Base-by-base conservation (phyloP, 2,113 vertebrate genomes). In the Globicephala melas region DNA sequence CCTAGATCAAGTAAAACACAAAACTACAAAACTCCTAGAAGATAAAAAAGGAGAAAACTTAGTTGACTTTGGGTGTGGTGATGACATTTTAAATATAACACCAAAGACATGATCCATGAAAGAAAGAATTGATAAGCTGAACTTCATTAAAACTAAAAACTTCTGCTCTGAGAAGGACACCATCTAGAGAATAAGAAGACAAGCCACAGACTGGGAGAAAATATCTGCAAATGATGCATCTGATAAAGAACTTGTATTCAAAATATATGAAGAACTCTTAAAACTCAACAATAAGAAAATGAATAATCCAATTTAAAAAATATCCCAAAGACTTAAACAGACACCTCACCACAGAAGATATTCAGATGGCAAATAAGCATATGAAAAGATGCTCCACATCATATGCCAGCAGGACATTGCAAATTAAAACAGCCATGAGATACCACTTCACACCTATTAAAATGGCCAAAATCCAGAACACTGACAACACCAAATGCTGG, bases 201-300 rank as follows among this genome's bases (percentile, higher is more conserved):
- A 94, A 81, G 36, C 38, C 81, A 79, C 12, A 67, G 58, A 70
- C 17, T 33, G 2, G 44, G 26, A 73, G 31, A 95, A 96, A 93
- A 79, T 41, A 85, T 31, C 68, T 85, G 70, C 8, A 80, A 84
- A 84, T 81, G 36, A 81, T 6, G 55, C 31, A 60, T 58, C 28
- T 80, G 44, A 79, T 58, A 85, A 65, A 93, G 18, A 47, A 60
- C 14, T 85, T 26, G 28, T 81, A 74, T 26, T 26, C 76, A 84
- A 77, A 84, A 83, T 70, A 91, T 14, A 60, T 25, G 76, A 89
- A 89, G 20, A 68, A 76, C 5, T 58, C 76, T 83, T 89, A 77
- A 87, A 81, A 87, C 31, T 89, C 65, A 95, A 92, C 65, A 93
- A 28, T 73, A 63, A 95, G 36, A 84, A 80, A 93, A 53, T 55